Percentiles rank a stretch among this genome's conserved stretches.
Conservation (phyloP, 2,113 vertebrate genomes). For the Callionymus lyra region DNA sequence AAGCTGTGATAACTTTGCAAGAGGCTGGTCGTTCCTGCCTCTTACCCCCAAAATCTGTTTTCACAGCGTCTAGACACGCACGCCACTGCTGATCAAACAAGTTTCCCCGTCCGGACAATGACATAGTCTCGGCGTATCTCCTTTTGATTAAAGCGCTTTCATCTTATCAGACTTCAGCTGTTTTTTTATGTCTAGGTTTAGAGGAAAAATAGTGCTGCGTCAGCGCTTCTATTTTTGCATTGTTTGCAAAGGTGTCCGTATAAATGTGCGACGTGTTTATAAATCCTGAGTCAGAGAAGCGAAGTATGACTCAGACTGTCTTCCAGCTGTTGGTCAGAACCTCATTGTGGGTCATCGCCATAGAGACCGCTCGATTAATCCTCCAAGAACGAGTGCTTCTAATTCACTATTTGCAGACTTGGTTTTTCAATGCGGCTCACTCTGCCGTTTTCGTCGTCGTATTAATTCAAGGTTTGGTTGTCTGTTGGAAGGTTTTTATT, state of each 20-base stretch:
- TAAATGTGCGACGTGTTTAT: conserved; percentile 28
- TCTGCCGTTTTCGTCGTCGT: conserved; percentile 19
- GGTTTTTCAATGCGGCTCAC: conserved; percentile 20
- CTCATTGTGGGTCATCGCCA: conserved; percentile 17
- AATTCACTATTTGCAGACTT: conserved; percentile 3
- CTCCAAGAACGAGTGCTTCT: background rate
- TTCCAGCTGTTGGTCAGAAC: conserved; percentile 45
- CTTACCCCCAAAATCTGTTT: conserved; percentile 48
- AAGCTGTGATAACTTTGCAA: conserved; percentile 44
- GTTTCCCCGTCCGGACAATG: conserved; percentile 33
- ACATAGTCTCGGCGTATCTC: conserved; percentile 25
- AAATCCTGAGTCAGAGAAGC: conserved; percentile 25
- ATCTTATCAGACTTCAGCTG: conserved; percentile 6
- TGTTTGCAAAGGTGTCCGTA: background rate
- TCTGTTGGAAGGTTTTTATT: background rate
- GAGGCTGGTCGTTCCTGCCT: conserved; percentile 41
- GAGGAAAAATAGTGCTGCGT: background rate
- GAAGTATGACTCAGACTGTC: conserved; percentile 53
- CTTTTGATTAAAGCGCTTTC: conserved; percentile 21
- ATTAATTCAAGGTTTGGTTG: conserved; percentile 10
- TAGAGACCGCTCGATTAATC: conserved; percentile 32
- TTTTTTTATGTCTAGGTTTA: conserved; percentile 3
- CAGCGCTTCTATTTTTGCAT: conserved; percentile 1
- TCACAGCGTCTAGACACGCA: conserved; percentile 65
- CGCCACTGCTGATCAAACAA: conserved; percentile 45